Base-by-base conservation (phyloP, 1,140 invertebrate genomes). In the Goniozus legneri region DNA sequence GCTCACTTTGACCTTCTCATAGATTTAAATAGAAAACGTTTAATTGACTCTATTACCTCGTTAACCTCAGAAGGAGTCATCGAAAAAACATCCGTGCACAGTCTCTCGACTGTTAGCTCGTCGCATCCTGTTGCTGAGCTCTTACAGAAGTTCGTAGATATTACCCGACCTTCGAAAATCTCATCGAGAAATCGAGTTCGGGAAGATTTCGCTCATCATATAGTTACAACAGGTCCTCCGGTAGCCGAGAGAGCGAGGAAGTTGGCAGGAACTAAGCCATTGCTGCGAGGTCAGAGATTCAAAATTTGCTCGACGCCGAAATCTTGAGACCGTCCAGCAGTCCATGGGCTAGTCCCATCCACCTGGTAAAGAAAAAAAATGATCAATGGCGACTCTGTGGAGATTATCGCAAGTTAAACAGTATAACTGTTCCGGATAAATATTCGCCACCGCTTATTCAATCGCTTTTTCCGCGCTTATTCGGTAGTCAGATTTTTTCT, bases 391-490 rank as follows among this genome's bases (percentile, higher is more conserved):
- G 55, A 35, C 54, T 54, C 12, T 63, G n/a, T n/a, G n/a, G n/a
- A n/a, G n/a, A n/a, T n/a, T n/a, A n/a, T n/a, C n/a, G n/a, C n/a
- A n/a, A n/a, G 56, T 39, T 63, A 3, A 59, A 65, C 16, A 45
- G 13, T 15, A 74, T 32, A 0, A 70, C 64, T 0, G 24, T 65
- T n/a, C 60, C 62, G 1, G 76, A 80, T 44, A 13, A 54, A 0
- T 78, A 75, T 47, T 73, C 72, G 2, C 15, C 78, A 0, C 67
- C 56, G 4, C 46, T 55, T 16, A 52, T 67, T 1, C 51, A 65
- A 24, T 68, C 73, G 50, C 63, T 67, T 58, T 50, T 2, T 38
- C 81, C 3, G 62, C 43, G 12, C 62, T 69, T 33, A 81, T 80
- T 50, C 68, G 65, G 1, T 58, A 58, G 2, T 45, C 82, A 1